A percentile compares a stretch with the other conserved stretches of the same genome.
These are phyloP conservation scores for Listrodromus nycthemerus DNA, from an alignment of 2,888 invertebrate species.

Conservation along the genomic window DNA sequence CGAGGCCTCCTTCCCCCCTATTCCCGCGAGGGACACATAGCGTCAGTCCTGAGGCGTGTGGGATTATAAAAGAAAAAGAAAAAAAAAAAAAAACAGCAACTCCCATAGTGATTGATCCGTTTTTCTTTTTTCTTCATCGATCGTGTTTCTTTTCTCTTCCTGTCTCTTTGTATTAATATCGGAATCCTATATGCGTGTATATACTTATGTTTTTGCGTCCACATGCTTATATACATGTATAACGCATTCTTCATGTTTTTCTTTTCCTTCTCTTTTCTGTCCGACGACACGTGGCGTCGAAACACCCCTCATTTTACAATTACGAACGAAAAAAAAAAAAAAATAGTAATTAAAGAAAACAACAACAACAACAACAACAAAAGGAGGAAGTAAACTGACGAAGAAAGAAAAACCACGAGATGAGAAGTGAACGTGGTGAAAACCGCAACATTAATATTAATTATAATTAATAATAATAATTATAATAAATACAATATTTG, in stretches of 20 bases:
- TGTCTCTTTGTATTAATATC: conserved; percentile 52
- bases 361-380: conserved; percentile 55
- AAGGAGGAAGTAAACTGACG: conserved; percentile 75
- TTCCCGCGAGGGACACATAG: conserved; percentile 61
- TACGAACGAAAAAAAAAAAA: conserved; percentile 66
- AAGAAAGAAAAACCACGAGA: conserved; percentile 73
- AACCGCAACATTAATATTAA: conserved; percentile 83
- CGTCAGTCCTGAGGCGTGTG: conserved; percentile 70
- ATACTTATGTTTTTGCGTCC: conserved; percentile 65
- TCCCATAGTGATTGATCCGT: conserved; percentile 74
- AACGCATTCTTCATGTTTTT: conserved; percentile 59
- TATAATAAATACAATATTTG: conserved; percentile 85
- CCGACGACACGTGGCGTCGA: conserved; percentile 59
- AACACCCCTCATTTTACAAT: conserved; percentile 68
- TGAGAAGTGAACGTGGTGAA: conserved; percentile 81
- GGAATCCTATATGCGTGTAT: conserved; percentile 66
- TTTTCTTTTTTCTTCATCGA: conserved; percentile 62
- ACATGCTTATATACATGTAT: conserved; percentile 70
- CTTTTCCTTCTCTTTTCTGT: conserved; percentile 28
- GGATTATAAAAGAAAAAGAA: conserved; percentile 66
- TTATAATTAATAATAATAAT: conserved; percentile 84
- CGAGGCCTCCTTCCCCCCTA: conserved; percentile 74
- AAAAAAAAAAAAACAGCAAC: conserved; percentile 65
- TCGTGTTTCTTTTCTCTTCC: conserved; percentile 39
- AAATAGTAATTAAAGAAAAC: conserved; percentile 42